These are phyloP conservation scores for Pyrgus malvae DNA, from an alignment of 2,888 invertebrate species.

Conservation along the genomic window DNA sequence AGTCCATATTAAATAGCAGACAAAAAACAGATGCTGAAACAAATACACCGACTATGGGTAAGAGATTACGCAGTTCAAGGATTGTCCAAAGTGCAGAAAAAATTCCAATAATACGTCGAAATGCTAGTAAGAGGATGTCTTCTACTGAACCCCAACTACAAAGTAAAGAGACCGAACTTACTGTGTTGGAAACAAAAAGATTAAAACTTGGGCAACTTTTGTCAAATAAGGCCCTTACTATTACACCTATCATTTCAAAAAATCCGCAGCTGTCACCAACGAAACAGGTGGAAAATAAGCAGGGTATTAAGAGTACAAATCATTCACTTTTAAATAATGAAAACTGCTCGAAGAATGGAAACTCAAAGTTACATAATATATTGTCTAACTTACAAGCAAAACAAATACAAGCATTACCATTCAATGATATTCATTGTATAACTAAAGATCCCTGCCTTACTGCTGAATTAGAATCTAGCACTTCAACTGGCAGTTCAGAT, in stretches of 20 bases:
- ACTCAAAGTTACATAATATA: conserved; percentile 75
- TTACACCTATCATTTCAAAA: conserved; percentile 58
- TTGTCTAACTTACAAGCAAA: conserved; percentile 71
- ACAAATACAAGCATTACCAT: conserved; percentile 60
- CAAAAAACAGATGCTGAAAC: conserved; percentile 52
- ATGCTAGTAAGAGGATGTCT: conserved; percentile 56
- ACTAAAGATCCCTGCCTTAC: conserved; percentile 52
- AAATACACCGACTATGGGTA: conserved; percentile 57
- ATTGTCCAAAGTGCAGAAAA: conserved; percentile 65
- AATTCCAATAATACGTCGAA: conserved; percentile 47
- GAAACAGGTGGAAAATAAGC: conserved; percentile 54
- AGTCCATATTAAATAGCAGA: conserved; percentile 55
- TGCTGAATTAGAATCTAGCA: conserved; percentile 59
- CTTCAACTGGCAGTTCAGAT: conserved; percentile 58
- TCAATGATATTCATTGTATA: conserved; percentile 55
- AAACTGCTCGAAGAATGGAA: conserved; percentile 77
- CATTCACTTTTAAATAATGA: conserved; percentile 68
- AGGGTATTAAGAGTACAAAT: conserved; percentile 52
- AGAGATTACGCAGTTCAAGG: conserved; percentile 70
- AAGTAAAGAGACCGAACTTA: conserved; percentile 58
- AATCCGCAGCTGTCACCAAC: conserved; percentile 48
- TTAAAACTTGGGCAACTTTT: conserved; percentile 71
- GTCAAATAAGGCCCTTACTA: conserved; percentile 63
- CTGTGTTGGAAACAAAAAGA: conserved; percentile 64
- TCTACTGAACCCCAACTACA: conserved; percentile 50